Conservation (phyloP, 2,797 vertebrate genomes). For the Parotocinclus haroldoi region DNA sequence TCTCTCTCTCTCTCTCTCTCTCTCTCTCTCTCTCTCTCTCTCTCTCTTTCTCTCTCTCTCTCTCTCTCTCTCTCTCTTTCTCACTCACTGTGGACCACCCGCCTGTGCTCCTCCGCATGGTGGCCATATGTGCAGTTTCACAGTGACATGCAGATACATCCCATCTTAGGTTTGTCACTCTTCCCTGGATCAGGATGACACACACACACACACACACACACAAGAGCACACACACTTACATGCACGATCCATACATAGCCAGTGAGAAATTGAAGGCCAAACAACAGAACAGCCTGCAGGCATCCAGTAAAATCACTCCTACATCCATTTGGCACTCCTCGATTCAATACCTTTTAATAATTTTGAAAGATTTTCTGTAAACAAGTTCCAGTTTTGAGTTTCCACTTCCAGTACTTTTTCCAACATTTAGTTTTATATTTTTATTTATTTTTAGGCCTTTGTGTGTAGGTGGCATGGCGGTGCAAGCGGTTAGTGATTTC, state of each 20-base stretch:
- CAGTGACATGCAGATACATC: constrained; percentile 44
- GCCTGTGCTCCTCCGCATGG: constrained; percentile 41
- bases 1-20: too few species aligned
- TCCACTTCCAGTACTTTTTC: not conserved
- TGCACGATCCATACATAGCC: constrained; percentile 30
- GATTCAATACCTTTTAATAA: not conserved
- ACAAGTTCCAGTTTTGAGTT: not conserved
- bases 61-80: too few species aligned
- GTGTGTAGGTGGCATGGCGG: too few species aligned
- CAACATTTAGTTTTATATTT: not conserved
- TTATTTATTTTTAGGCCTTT: too few species aligned
- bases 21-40: too few species aligned
- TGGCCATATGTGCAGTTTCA: constrained; percentile 49
- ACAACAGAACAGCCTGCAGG: constrained; percentile 35
- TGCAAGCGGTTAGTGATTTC: too few species aligned
- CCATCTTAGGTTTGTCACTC: constrained; percentile 53
- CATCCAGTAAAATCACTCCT: constrained; percentile 16
- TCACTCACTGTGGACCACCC: constrained; percentile 36
- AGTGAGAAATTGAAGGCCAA: constrained; percentile 30
- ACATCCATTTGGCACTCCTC: constrained; percentile 4
- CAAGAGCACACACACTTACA: constrained; percentile 34
- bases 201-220: constrained; percentile 47
- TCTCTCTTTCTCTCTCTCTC: too few species aligned
- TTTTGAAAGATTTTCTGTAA: constrained; percentile 13
- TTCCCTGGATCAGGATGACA: constrained; percentile 45